phyloP scores from a whole-genome alignment of 2,797 vertebrate genomes.

The Hapalemur alaotrensis region DNA sequence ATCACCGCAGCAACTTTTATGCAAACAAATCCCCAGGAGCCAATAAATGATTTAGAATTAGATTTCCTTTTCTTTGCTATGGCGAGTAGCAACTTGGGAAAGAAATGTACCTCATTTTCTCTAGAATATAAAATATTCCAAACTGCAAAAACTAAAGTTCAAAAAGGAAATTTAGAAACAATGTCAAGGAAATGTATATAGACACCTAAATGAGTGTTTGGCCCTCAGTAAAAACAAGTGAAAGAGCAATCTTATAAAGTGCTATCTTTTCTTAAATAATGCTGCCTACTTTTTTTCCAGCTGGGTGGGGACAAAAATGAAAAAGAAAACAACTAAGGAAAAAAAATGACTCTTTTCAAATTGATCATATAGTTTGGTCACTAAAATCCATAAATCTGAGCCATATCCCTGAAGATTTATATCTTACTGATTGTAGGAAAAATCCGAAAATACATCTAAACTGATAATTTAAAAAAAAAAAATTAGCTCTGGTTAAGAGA shows the following conservation, averaged over 20 bases:
- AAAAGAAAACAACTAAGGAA: not conserved
- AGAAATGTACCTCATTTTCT: not conserved
- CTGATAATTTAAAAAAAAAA: not conserved
- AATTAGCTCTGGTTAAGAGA: not conserved
- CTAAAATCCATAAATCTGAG: not conserved
- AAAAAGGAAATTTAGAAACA: not conserved
- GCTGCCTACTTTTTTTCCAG: not conserved
- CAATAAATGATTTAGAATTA: slow-evolving; percentile 31
- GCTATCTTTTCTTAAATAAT: not conserved
- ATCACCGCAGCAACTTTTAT: not conserved
- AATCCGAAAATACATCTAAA: not conserved
- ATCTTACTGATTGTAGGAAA: not conserved
- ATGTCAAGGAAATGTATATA: not conserved
- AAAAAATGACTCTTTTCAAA: not conserved
- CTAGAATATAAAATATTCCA: not conserved
- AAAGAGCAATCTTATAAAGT: not conserved
- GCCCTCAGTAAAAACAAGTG: not conserved
- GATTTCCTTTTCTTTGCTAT: not conserved
- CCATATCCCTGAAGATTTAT: not conserved
- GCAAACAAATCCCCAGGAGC: slow-evolving; percentile 37
- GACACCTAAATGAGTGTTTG: not conserved
- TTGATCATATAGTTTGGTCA: not conserved
- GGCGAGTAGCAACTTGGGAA: not conserved
- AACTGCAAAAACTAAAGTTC: not conserved
- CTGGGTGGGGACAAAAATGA: not conserved